Evolutionary conservation across 2,888 invertebrate genomes (phyloP).

Genomic region (Agrochola litura): DNA sequence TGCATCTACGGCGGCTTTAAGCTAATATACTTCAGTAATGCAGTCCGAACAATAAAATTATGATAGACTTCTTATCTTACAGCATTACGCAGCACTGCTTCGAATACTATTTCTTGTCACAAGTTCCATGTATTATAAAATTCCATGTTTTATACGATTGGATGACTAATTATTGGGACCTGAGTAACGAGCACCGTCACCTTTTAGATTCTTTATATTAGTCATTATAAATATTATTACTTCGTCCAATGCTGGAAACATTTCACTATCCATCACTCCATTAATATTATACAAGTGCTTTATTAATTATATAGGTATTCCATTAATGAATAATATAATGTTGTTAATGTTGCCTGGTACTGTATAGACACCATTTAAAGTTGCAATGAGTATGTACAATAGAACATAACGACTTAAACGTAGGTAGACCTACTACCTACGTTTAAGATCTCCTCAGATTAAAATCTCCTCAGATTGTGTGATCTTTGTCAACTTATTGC

Average conservation of each 20-base stretch:
- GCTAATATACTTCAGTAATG: constrained; percentile 17
- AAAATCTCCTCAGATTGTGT: constrained; percentile 14
- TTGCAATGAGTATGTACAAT: constrained; percentile 27
- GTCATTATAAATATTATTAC: constrained; percentile 41
- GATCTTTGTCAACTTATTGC: constrained; percentile 37
- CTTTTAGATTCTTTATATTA: constrained; percentile 36
- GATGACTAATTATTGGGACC: constrained; percentile 44
- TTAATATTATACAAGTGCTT: background rate
- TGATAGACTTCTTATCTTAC: constrained; percentile 26
- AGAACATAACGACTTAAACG: constrained; percentile 22
- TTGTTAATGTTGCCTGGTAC: background rate
- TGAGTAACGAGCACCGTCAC: constrained; percentile 41
- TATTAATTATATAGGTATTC: constrained; percentile 21
- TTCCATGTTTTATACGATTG: too few relatives aligned
- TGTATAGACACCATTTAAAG: background rate
- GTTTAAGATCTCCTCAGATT: too few relatives aligned
- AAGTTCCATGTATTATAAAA: constrained; percentile 35
- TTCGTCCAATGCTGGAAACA: background rate
- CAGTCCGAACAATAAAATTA: background rate
- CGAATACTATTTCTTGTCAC: constrained; percentile 24
- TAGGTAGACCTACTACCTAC: too few relatives aligned
- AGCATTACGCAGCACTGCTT: constrained; percentile 25
- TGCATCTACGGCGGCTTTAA: constrained; percentile 4
- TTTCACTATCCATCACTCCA: background rate
- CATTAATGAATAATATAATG: constrained; percentile 36